Evolutionary conservation across 2,797 vertebrate species (phyloP), one percentile per base, ranked within the genome.

Genomic region (Enteromius trimaculatus): DNA sequence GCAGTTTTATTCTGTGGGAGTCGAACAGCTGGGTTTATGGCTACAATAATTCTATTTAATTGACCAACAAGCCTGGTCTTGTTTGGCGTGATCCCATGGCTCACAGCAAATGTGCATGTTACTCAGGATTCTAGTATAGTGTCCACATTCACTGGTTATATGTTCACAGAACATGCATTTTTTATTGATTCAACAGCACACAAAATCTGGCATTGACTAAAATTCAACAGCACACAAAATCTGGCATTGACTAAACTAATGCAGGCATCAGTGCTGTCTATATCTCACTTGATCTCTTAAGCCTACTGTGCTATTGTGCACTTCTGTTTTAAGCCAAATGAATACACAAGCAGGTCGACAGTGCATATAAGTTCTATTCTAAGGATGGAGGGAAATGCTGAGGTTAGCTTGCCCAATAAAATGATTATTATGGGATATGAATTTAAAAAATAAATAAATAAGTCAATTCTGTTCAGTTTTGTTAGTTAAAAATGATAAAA

Each of bases 61-160:
- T 83, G 23, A 69, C 39, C 42, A 70, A 77, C 81, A 83, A 70
- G 53, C 16, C 64, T 77, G 65, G 81, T 42, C 65, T 47, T 71
- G 75, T 19, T 6, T 75, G 31, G 8, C 23, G 44, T 23, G 44
- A 21, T 82, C 51, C 23, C 51, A 77, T 60, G 51, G 19, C 51
- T 70, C 65, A 19, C 13, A 34, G 39, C 23, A 82, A 55, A 62
- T 47, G 17, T 60, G 37, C 13, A 60, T 75, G n/a, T 71, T 69
- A 37, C 17, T 49, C 29, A 39, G 37, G 13, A 23, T 39, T 66
- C 34, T 14, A 80, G 77, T 68, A n/a, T 69, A 13, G 7, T 66
- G 42, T 65, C 44, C 1, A 23, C 42, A 44, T 65, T 26, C 60
- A 23, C 23, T 75, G 39, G 39, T 42, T 10, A 16, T 11, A 10